Base-by-base conservation (phyloP, 2,797 vertebrate species). In the Onychomys leucogaster region DNA sequence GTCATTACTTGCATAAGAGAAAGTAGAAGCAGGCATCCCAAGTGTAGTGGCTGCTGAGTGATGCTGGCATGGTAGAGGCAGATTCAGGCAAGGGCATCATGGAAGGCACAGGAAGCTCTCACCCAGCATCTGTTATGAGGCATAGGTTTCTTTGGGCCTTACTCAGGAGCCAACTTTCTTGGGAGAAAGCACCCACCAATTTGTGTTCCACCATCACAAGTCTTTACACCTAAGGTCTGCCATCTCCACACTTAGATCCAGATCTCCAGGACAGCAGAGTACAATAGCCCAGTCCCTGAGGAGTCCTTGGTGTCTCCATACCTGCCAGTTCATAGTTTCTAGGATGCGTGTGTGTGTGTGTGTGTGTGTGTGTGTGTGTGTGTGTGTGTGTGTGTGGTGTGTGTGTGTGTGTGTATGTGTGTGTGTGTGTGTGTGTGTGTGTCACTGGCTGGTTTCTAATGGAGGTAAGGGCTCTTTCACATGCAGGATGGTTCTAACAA, bases 41-140 rank as follows among this genome's bases (percentile, higher is more conserved):
- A 16, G 49, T 6, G 16, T 3, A 8, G 32, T 16, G 37, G 5
- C 19, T 4, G 6, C 34, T 41, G 1, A 29, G 37, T 11, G 23
- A 0, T 0, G 27, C 11, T 1, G 71, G 4, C 8, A 0, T 0
- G 2, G 21, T 13, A 0, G 12, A 0, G 61, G n/a, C 4, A 49
- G 11, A 55, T 61, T 61, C 10, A 0, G 37, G 17, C 29, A 76
- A 27, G 55, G 9, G 25, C 29, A 75, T 4, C 69, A 34, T 2
- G 1, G 77, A 9, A 17, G 12, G 46, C 29, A 14, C 32, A 6
- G 29, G 23, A 46, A 23, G 14, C 61, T 65, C 27, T 12, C 49
- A 6, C 27, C 52, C 4, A 17, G 23, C 0, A 0, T 32, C 6
- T 10, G 14, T 65, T 1, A 25, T 1, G 52, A 77, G 80, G 10